Base-by-base conservation (phyloP, 2,797 vertebrate genomes). In the Anomalospiza imberbis region DNA sequence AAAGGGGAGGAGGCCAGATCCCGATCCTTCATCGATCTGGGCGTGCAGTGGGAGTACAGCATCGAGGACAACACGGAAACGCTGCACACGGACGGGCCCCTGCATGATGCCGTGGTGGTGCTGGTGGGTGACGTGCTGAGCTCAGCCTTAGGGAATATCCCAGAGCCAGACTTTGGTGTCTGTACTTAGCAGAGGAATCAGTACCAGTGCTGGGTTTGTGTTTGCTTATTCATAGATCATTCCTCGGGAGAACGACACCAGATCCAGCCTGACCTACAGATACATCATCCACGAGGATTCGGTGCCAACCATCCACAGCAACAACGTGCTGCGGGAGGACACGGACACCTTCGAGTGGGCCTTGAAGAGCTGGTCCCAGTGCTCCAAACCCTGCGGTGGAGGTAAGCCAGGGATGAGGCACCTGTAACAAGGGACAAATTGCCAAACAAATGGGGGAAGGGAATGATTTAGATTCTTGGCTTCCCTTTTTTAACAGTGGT, bases 201-300 rank as follows among this genome's bases (percentile, higher is more conserved):
- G 1, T 55, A 17, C 21, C 20, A 45, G 44, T 19, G 20, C 55
- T 60, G 60, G 17, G 32, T 58, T 74, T 47, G 12, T 60, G 20
- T 91, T 77, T 75, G 81, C 11, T 95, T n/a, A 53, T 62, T 60
- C 32, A 38, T 84, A 99, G 99, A 99, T 99, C 85, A 98, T 99
- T 91, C 99, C 99, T 68, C 98, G 98, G 94, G 99, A 99, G 91
- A 99, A 99, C 3, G 98, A 99, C 72, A 99, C 99, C 0, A 98
- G 98, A 28, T 99, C 98, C 12, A 99, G 99, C 93, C 95, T 99
- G 74, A 99, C 98, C 22, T 99, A 99, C 85, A 99, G 98, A 80
- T 99, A 99, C 97, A 98, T 99, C 93, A 99, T 99, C 96, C 99
- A 99, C 1, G 99, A 99, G 96, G 99, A 99, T 74, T 99, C 98